These are phyloP conservation scores for Drosophila pseudotalamancana DNA, from an alignment of 2,888 invertebrate genomes.

Conservation along the genomic window DNA sequence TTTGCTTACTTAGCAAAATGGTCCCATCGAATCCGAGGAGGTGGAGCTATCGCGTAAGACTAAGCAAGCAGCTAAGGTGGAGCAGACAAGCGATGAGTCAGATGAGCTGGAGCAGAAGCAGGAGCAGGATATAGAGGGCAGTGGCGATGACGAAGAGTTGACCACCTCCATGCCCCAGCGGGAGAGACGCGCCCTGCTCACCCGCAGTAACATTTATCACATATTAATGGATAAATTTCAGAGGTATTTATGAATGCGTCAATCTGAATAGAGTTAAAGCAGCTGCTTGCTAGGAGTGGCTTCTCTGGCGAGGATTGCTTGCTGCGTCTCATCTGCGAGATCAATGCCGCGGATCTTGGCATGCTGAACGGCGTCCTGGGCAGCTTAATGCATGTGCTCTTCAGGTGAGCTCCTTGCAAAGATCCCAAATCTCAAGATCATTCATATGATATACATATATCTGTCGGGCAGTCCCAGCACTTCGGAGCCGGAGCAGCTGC, in stretches of 20 bases:
- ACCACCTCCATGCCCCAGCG: constrained; percentile 23
- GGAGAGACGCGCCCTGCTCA: constrained; percentile 54
- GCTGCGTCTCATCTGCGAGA: constrained; percentile 88
- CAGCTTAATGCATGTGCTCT: constrained; percentile 87
- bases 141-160: constrained; percentile 1
- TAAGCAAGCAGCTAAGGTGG: background rate
- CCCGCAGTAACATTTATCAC: constrained; percentile 70
- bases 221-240: constrained; percentile 68
- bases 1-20: constrained; percentile 58
- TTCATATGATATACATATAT: background rate
- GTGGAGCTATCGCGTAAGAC: constrained; percentile 57
- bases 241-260: constrained; percentile 41
- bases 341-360: constrained; percentile 83
- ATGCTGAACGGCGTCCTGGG: constrained; percentile 87
- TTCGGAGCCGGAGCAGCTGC: constrained; percentile 75
- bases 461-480: constrained; percentile 76
- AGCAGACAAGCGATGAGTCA: background rate
- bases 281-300: constrained; percentile 77
- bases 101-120: background rate
- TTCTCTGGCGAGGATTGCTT: constrained; percentile 87
- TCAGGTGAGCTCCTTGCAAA: constrained; percentile 86
- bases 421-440: background rate
- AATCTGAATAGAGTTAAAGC: background rate
- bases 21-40: constrained; percentile 66
- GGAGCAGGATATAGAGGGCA: background rate